These are phyloP conservation scores for Stictocephala bisonia DNA, from an alignment of 2,888 invertebrate species.

Conservation along the genomic window DNA sequence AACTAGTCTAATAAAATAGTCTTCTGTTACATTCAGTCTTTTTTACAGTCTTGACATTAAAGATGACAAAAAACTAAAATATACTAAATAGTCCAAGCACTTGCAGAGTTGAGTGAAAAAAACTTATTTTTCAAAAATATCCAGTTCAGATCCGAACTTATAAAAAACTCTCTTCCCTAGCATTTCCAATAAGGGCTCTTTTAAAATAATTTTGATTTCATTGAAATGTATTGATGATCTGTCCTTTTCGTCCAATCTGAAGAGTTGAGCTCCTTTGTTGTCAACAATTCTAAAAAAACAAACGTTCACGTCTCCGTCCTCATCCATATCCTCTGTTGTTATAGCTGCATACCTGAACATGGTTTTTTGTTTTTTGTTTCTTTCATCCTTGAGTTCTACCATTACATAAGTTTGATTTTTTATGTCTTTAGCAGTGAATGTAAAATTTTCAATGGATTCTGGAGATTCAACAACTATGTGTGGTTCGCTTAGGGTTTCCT, in stretches of 20 bases:
- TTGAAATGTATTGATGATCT: neutral
- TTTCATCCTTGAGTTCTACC: conserved; percentile 10
- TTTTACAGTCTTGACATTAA: too few species aligned
- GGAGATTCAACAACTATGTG: neutral
- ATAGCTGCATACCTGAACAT: neutral
- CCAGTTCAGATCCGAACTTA: too few species aligned
- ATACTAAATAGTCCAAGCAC: too few species aligned
- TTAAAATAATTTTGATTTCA: neutral
- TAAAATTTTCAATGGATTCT: neutral
- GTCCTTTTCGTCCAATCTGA: neutral
- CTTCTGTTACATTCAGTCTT: too few species aligned
- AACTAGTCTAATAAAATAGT: too few species aligned
- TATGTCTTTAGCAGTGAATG: conserved; percentile 1
- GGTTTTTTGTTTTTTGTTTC: neutral
- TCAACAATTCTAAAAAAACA: neutral
- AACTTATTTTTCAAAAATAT: too few species aligned
- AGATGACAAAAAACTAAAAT: too few species aligned
- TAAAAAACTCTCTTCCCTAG: too few species aligned
- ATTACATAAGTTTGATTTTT: neutral
- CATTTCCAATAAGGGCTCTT: neutral
- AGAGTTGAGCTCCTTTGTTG: neutral
- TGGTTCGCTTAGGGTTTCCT: neutral
- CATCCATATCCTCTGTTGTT: neutral
- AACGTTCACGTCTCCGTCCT: neutral
- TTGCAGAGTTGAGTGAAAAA: too few species aligned